Base-by-base conservation (phyloP, 2,888 invertebrate genomes). In the Limenitis camilla region DNA sequence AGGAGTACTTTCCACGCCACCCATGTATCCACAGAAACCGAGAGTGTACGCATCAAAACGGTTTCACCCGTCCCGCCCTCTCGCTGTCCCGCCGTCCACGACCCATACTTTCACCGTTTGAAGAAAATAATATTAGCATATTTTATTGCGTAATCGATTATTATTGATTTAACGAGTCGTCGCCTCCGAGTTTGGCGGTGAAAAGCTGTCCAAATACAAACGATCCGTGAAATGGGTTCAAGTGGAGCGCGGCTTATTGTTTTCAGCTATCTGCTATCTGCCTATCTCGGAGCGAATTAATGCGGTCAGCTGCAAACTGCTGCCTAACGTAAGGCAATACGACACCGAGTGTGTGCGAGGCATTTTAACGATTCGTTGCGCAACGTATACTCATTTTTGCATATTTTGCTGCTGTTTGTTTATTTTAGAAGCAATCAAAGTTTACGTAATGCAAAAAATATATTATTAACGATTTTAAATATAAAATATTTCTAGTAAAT, bases 91-190 rank as follows among this genome's bases (percentile, higher is more conserved):
- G 35, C 35, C 35, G 35, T 28, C 27, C 47, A 38, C 41, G 49
- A 51, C 47, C 56, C 59, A 62, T 58, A 76, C 80, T 80, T 79
- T 80, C 80, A 72, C 79, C 72, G 65, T 62, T 69, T 60, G 64
- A 63, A 67, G 64, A 68, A 67, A 71, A 69, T 61, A 52, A 44
- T 69, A 69, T 74, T 72, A 69, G 65, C 69, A 75, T 72, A 71
- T 65, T 48, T 43, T 58, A 59, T 75, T 74, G 67, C 65, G 66
- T 64, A 68, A 75, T 60, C 29, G 0, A 49, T 49, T 35, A 52
- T 56, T 46, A 61, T 60, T 59, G 60, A 54, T 61, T 58, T 54
- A 52, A 54, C 55, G 53, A 39, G 10, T 46, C 40, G 46, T 29
- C 33, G 33, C 27, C 31, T 30, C 28, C 19, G 19, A 41, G 19